Base-by-base conservation (phyloP, 2,797 vertebrate species). In the Esox lucius region DNA sequence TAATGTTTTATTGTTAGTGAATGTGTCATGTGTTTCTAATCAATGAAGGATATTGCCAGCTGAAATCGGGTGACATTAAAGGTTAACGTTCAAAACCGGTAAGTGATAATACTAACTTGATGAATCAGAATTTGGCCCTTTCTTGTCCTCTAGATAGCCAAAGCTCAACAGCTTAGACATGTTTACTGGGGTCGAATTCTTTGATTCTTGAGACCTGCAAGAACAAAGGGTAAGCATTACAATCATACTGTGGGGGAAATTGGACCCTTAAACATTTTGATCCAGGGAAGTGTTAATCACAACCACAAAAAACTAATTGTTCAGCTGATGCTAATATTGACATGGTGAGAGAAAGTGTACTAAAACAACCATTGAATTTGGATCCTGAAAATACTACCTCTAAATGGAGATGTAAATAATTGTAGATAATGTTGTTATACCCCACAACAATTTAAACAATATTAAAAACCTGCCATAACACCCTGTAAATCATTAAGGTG, bases 161-260 rank as follows among this genome's bases (percentile, higher is more conserved):
- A 93, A 93, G 78, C 93, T 92, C 83, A 94, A 17, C 66, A 94
- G 87, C 78, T 91, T 94, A 0, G 90, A 89, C 93, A 94, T 94
- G 88, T 86, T 76, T 8, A 92, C 84, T 0, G 92, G 90, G 5
- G 84, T 46, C 0, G 85, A 75, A 35, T 85, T 93, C 88, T 91
- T 93, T 76, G 22, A 24, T 24, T 90, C 86, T 70, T 73, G 78
- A 4, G 84, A 64, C 77, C 92, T 94, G 85, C 17, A 76, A 73
- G 3, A 84, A 0, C 15, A 49, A 28, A 66, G 24, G 28, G 11
- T 56, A 19, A 61, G 64, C 70, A 76, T 46, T 46, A 59, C 19
- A 72, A 39, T 7, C 7, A 72, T 31, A 61, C 51, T 1, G 28
- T 76, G 68, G 76, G 68, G 53, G 17, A 3, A 16, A 61, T 64